Percentiles rank a stretch among this genome's conserved stretches.
phyloP scores from a whole-genome alignment of 2,113 vertebrate species.

The Mustelus asterias region DNA sequence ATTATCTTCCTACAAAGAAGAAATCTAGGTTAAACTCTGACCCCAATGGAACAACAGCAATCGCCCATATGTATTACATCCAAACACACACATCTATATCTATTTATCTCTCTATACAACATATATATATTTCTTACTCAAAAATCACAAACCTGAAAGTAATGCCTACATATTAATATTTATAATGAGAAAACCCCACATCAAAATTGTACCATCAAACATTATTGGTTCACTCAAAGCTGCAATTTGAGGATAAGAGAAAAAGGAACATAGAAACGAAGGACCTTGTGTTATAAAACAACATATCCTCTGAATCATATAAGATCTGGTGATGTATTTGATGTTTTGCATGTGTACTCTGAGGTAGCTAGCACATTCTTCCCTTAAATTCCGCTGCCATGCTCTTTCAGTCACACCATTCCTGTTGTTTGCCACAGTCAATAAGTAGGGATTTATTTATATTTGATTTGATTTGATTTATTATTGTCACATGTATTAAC shows the following conservation, averaged over 20 bases:
- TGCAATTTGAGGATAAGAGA: not conserved
- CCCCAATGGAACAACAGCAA: not conserved
- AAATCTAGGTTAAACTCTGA: not conserved
- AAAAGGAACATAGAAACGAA: not conserved
- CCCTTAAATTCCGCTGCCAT: not conserved
- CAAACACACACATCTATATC: too few species aligned
- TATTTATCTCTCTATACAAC: too few species aligned
- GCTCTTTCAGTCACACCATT: not conserved
- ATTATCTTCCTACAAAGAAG: not conserved
- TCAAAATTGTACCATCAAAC: not conserved
- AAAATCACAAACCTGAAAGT: too few species aligned
- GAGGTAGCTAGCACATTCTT: not conserved
- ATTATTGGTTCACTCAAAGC: not conserved
- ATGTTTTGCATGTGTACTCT: not conserved
- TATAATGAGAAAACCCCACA: not conserved
- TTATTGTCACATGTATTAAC: too few species aligned
- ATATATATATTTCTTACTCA: too few species aligned
- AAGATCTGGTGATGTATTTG: not conserved
- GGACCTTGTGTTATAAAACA: not conserved
- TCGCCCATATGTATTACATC: not conserved
- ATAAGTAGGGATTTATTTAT: not conserved
- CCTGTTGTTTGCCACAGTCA: not conserved
- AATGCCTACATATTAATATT: not conserved
- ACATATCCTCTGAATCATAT: not conserved
- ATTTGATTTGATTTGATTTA: too few species aligned